Conservation (phyloP, 2,113 vertebrate genomes). For the Nothobranchius furzeri region DNA sequence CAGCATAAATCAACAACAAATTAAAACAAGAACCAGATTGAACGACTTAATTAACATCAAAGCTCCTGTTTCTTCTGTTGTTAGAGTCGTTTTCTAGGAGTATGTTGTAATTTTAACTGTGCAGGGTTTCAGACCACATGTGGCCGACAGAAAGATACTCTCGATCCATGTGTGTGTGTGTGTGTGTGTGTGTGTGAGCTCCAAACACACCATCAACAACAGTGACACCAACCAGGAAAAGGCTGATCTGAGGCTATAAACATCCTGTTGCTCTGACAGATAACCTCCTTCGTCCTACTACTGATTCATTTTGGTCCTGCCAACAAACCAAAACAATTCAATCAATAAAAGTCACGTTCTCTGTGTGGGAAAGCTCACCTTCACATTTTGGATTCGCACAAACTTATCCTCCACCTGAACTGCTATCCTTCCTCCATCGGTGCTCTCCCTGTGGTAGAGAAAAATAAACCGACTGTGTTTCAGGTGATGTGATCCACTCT, state of each 20-base stretch:
- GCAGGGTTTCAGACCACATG: constrained; percentile 8
- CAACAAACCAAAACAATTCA: not conserved
- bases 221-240: constrained; percentile 60
- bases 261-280: constrained; percentile 67
- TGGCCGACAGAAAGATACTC: constrained; percentile 23
- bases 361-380: constrained; percentile 79
- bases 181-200: constrained; percentile 8
- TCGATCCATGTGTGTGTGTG: not conserved
- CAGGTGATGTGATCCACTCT: not conserved
- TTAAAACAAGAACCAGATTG: no score
- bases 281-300: constrained; percentile 6
- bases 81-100: not conserved
- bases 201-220: constrained; percentile 58
- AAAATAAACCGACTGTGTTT: constrained; percentile 3
- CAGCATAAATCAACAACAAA: not conserved
- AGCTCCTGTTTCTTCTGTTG: not conserved
- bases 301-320: not conserved
- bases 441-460: constrained; percentile 82
- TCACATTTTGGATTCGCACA: constrained; percentile 88
- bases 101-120: constrained; percentile 2
- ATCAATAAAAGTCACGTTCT: not conserved
- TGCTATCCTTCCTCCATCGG: constrained; percentile 86
- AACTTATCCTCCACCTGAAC: constrained; percentile 90
- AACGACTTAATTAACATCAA: not conserved
- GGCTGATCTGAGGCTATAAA: constrained; percentile 58